Base-by-base conservation (phyloP, 2,888 invertebrate genomes). In the Ophion obscuratus region DNA sequence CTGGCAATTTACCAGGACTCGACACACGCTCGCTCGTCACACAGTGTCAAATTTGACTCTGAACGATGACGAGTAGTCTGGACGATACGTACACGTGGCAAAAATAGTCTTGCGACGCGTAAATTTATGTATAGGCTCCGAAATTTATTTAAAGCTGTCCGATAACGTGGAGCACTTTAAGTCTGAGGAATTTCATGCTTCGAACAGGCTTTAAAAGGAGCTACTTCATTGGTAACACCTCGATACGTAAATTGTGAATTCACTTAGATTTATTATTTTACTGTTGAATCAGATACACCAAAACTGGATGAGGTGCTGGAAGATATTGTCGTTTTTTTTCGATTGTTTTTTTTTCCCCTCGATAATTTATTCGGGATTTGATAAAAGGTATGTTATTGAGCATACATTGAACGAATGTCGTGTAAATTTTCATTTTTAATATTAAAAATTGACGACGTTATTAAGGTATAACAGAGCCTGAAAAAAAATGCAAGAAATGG, bases 1-100 rank as follows among this genome's bases (percentile, higher is more conserved):
- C 78, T 88, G 88, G 88, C 88, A 77, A 73, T 76, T 80, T 24
- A 76, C 85, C 88, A 88, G 77, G 44, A 84, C 47, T 79, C n/a
- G 20, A 47, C 11, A 47, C 20, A 67, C 61, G 53, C 57, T 47
- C 36, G 1, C 36, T 24, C 44, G 24, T 47, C 40, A 20, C 24
- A 17, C 61, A 24, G 11, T 17, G 20, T n/a, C 11, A 17, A 36
- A 61, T 67, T 81, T 44, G 70, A 70, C 70, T 70, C 47, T 9
- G 14, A 31, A 61, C 31, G 57, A 17, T 53, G 47, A 73, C 61
- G 59, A 61, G 57, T 62, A 53, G 62, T 57, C 75, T 53, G 61
- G 84, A 81, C 84, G 71, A 7, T 47, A 44, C 40, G 40, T 27
- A 17, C 20, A 31, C 20, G 14, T 31, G 44, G 20, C 47, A 70